Base-by-base conservation (phyloP, 2,888 invertebrate species). In the Nezara viridula region DNA sequence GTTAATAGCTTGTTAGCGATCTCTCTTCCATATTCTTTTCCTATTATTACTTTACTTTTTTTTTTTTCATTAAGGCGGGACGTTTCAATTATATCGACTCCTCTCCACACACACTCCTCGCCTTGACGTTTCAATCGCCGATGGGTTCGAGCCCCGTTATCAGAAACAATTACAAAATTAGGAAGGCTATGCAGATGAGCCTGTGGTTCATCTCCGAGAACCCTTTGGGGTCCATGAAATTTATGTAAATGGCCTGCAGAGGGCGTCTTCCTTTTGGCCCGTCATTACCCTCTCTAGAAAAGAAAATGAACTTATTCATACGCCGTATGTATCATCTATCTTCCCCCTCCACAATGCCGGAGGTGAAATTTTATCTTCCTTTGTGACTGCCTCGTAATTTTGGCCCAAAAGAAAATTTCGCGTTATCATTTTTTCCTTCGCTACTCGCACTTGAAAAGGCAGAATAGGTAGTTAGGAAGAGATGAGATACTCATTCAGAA, bases 1-100 rank as follows among this genome's bases (percentile, higher is more conserved):
- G 60, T 60, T 73, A 88, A 88, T 88, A 47, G 88, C 88, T 88
- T 88, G 88, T 88, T 88, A 88, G 88, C 37, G 21, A 27, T 88
- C 40, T 73, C 10, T 60, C 88, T 73, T 40, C 60, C 19, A 50
- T 55, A 14, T 40, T 86, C 40, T 86, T 55, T 60, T 55, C 12
- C 44, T n/a, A 32, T 60, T 55, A 60, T 32, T 55, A 21, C 37
- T 86, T 32, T 44, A 7, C 44, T 44, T 52, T 52, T 50, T 40
- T 16, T 21, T 73, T 37, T 73, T 16, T 81, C 44, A 44, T 81
- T 16, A 44, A 40, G 40, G 40, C 24, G 55, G 60, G 44, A 86
- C 44, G 52, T 86, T 55, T 86, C 86, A 86, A 86, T 86, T 86
- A 86, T 32, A 50, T 47, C 37, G 32, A 21, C 52, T 86, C 6